Conservation (phyloP, 2,797 vertebrate genomes). For the Pagetopsis macropterus region DNA sequence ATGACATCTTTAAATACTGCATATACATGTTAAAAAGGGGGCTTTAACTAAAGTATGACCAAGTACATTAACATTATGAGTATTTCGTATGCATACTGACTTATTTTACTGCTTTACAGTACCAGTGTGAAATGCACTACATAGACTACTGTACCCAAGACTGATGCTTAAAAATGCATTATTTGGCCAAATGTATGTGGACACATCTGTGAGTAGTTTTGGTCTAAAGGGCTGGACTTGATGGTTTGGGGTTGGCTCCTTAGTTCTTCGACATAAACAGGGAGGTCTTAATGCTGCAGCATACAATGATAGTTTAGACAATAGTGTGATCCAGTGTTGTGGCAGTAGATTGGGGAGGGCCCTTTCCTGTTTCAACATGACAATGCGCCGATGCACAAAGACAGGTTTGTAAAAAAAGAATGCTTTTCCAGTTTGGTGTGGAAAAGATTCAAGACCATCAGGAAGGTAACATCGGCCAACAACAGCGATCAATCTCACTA, state of each 20-base stretch:
- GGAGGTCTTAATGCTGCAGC: slow-evolving; percentile 1
- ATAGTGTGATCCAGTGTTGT: slow-evolving; percentile 9
- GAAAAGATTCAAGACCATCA: neutral
- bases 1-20: neutral
- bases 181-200: neutral
- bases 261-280: neutral
- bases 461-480: neutral
- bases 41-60: neutral
- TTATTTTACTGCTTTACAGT: neutral
- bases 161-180: neutral
- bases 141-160: neutral
- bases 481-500: neutral
- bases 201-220: neutral
- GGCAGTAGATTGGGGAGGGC: slow-evolving; percentile 19
- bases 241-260: neutral
- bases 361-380: slow-evolving; percentile 36
- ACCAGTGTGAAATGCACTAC: neutral
- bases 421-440: neutral
- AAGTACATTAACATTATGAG: no score
- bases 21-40: no score
- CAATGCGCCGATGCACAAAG: slow-evolving; percentile 15
- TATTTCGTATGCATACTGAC: neutral
- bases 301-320: slow-evolving; percentile 8
- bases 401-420: neutral
- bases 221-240: neutral